Evolutionary conservation across 2,888 invertebrate species (phyloP).

Genomic region (Empis livida): DNA sequence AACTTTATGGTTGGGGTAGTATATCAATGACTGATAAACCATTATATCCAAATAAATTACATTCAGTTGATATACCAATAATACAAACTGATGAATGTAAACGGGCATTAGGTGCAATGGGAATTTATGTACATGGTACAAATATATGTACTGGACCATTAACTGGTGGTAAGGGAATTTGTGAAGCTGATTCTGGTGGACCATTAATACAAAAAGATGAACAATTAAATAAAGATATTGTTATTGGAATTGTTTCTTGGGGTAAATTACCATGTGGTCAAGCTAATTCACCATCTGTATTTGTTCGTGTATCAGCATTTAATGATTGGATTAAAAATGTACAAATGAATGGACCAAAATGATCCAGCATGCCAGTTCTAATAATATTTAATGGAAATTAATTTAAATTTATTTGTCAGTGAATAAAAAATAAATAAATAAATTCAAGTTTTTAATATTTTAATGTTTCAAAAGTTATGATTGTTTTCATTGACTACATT

Average conservation of each 20-base stretch:
- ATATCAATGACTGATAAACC: constrained; percentile 29
- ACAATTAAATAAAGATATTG: constrained; percentile 13
- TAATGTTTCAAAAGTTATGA: too few relatives aligned
- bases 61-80: constrained; percentile 28
- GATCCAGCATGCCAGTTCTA: too few relatives aligned
- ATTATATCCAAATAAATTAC: constrained; percentile 26
- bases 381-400: too few relatives aligned
- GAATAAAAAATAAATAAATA: too few relatives aligned
- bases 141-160: constrained; percentile 32
- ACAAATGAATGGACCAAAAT: too few relatives aligned
- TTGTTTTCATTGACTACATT: too few relatives aligned
- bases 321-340: constrained; percentile 29
- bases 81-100: constrained; percentile 25
- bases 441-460: too few relatives aligned
- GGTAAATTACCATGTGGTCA: constrained; percentile 37
- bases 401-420: neutral
- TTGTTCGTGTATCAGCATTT: constrained; percentile 38
- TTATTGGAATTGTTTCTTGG: constrained; percentile 41
- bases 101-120: constrained; percentile 20
- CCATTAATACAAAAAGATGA: constrained; percentile 28
- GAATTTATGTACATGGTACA: constrained; percentile 24
- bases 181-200: constrained; percentile 32
- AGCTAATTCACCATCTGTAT: constrained; percentile 36
- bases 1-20: constrained; percentile 32
- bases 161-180: constrained; percentile 29